phyloP scores from a whole-genome alignment of 2,888 invertebrate species.

The Tenthredo mesomela region DNA sequence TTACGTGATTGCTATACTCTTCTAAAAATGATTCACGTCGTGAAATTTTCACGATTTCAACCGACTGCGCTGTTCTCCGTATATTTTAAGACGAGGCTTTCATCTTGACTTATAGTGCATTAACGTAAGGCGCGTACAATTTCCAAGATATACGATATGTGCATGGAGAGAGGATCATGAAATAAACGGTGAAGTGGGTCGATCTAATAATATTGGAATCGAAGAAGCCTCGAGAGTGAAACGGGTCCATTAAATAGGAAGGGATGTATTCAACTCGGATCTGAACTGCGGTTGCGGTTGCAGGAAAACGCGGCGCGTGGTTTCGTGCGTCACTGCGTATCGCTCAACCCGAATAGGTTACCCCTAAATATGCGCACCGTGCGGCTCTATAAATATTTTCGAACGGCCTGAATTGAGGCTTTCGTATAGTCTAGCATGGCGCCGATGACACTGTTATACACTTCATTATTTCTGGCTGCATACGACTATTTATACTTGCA shows the following conservation, averaged over 20 bases:
- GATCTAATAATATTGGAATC: slow-evolving; percentile 49
- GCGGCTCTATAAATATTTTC: slow-evolving; percentile 66
- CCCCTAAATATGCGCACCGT: slow-evolving; percentile 61
- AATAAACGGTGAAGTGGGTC: slow-evolving; percentile 48
- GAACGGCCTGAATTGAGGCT: slow-evolving; percentile 66
- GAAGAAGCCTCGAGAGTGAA: slow-evolving; percentile 7
- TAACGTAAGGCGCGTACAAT: neutral
- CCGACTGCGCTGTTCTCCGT: neutral
- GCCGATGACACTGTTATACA: slow-evolving; percentile 55
- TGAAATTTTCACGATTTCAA: neutral
- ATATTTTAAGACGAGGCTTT: neutral
- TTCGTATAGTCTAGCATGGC: slow-evolving; percentile 55
- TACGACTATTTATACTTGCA: slow-evolving; percentile 58
- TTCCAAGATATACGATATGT: neutral
- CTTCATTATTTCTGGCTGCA: slow-evolving; percentile 62
- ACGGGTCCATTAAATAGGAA: slow-evolving; percentile 11
- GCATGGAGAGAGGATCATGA: neutral
- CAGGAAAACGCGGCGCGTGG: slow-evolving; percentile 18
- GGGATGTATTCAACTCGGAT: slow-evolving; percentile 12
- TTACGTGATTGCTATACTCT: neutral
- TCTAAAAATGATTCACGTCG: slow-evolving; percentile 15
- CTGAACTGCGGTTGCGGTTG: neutral
- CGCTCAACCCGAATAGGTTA: slow-evolving; percentile 61
- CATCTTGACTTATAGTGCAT: neutral
- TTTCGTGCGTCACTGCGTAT: slow-evolving; percentile 62